Percentiles rank a stretch among this genome's conserved stretches.
Evolutionary conservation across 2,113 vertebrate species (phyloP).

Genomic region (Phalacrocorax pelagicus): DNA sequence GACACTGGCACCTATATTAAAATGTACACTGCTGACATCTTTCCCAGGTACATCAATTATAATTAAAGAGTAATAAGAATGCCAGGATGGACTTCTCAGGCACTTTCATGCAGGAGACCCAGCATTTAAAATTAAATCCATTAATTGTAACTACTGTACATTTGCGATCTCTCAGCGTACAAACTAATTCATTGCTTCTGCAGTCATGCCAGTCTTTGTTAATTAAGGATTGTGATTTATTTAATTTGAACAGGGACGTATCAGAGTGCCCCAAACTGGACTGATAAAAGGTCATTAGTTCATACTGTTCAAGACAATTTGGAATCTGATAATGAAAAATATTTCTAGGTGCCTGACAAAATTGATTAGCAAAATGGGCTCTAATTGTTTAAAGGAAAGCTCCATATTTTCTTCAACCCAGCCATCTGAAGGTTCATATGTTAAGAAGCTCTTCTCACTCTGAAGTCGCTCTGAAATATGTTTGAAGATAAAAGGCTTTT

Average conservation of each 20-base stretch:
- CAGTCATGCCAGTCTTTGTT: slow-evolving; percentile 39
- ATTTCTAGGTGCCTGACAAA: not conserved
- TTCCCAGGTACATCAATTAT: slow-evolving; percentile 73
- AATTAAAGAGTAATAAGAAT: slow-evolving; percentile 71
- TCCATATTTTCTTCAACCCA: not conserved
- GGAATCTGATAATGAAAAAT: slow-evolving; percentile 24
- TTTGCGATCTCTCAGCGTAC: slow-evolving; percentile 49
- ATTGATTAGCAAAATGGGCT: not conserved
- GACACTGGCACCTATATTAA: slow-evolving; percentile 19
- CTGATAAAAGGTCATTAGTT: slow-evolving; percentile 47
- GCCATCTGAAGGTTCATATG: not conserved
- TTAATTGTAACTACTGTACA: slow-evolving; percentile 67
- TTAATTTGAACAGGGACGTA: not conserved
- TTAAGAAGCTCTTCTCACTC: not conserved
- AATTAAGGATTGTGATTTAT: slow-evolving; percentile 69
- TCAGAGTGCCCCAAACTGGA: slow-evolving; percentile 14
- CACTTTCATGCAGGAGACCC: slow-evolving; percentile 35
- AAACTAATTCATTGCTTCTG: slow-evolving; percentile 67
- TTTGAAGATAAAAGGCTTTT: slow-evolving; percentile 46
- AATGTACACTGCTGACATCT: slow-evolving; percentile 46
- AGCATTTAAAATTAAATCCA: slow-evolving; percentile 68
- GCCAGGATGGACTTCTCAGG: slow-evolving; percentile 59
- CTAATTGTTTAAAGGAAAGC: slow-evolving; percentile 25
- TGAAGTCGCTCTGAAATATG: not conserved
- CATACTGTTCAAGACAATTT: not conserved